Conservation (phyloP, 1,140 invertebrate species). For the Pachypsylla venusta region DNA sequence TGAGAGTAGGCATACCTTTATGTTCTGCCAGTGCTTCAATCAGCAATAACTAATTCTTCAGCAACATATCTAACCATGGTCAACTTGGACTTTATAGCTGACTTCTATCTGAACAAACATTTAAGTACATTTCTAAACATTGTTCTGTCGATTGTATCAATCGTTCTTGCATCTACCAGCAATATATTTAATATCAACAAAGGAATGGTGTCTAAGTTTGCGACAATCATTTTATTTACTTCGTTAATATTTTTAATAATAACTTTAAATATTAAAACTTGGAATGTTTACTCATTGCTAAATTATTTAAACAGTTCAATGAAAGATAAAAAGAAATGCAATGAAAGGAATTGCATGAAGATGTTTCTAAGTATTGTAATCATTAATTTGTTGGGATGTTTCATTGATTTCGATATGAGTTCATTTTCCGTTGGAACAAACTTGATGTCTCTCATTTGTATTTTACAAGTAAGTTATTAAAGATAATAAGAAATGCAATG, state of each 20-base stretch:
- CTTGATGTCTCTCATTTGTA: neutral
- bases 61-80: too few relatives aligned
- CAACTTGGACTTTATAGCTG: too few relatives aligned
- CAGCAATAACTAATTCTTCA: too few relatives aligned
- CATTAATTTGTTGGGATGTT: conserved; percentile 1
- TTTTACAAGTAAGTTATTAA: neutral
- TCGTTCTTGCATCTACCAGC: neutral
- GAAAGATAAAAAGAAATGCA: neutral
- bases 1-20: too few relatives aligned
- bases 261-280: neutral
- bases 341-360: neutral
- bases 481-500: too few relatives aligned
- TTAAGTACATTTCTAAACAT: neutral
- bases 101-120: neutral
- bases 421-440: neutral
- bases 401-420: neutral
- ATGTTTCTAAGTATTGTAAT: neutral
- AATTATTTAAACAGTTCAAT: neutral
- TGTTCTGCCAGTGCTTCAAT: too few relatives aligned
- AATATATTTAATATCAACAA: neutral
- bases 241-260: neutral
- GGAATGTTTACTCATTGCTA: neutral
- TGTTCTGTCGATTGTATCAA: neutral
- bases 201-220: neutral
- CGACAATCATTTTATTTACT: neutral